Conservation (phyloP, 1,140 invertebrate genomes). For the Cotesia glomerata region DNA sequence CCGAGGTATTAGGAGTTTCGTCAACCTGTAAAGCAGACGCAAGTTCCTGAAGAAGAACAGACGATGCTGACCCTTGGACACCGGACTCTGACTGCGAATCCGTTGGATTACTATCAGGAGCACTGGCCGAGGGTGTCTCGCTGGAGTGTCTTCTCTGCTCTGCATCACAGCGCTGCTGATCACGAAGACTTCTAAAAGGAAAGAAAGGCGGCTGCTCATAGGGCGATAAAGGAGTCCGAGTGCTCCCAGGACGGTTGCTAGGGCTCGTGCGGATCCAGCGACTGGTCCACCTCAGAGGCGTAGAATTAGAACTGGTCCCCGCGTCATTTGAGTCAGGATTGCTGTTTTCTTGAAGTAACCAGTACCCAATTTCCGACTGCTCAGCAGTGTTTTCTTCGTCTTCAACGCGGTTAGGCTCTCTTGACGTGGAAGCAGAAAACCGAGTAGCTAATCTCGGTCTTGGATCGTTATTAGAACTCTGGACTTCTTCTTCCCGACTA, state of each 20-base stretch:
- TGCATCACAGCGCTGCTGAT: conserved; percentile 32
- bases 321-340: conserved; percentile 50
- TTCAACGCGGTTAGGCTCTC: background rate
- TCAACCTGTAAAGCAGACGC: too few relatives aligned
- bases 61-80: too few relatives aligned
- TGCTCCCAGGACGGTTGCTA: conserved; percentile 31
- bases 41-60: too few relatives aligned
- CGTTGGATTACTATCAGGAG: conserved; percentile 7
- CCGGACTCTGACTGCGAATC: background rate
- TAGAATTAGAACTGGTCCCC: conserved; percentile 29
- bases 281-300: conserved; percentile 45
- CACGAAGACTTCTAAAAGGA: conserved; percentile 49
- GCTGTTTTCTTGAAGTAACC: conserved; percentile 57
- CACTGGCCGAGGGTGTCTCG: too few relatives aligned
- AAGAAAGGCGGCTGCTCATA: conserved; percentile 52
- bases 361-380: conserved; percentile 56
- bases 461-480: background rate
- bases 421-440: background rate
- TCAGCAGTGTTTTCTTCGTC: conserved; percentile 42
- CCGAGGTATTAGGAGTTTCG: too few relatives aligned
- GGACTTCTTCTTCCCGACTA: background rate
- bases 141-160: too few relatives aligned
- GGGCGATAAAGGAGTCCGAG: conserved; percentile 43
- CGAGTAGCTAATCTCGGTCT: too few relatives aligned
- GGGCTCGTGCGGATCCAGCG: conserved; percentile 53